Evolutionary conservation across 1,140 invertebrate genomes (phyloP).

Genomic region (Atta cephalotes): DNA sequence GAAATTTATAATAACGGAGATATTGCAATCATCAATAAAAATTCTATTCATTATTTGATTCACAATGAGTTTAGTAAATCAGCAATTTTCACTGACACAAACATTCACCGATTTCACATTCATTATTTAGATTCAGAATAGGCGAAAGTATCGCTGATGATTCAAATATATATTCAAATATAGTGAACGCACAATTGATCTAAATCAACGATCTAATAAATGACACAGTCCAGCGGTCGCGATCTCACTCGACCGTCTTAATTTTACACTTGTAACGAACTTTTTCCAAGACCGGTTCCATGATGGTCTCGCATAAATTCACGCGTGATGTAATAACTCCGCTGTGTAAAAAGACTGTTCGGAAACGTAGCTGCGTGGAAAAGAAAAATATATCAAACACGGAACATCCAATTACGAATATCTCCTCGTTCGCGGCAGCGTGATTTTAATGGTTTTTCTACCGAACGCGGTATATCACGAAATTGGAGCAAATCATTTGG

Average conservation of each 20-base stretch:
- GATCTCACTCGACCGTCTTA: conserved; percentile 50
- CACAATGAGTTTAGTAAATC: background rate
- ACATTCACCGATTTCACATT: conserved; percentile 2
- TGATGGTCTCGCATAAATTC: conserved; percentile 67
- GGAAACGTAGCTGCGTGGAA: conserved; percentile 35
- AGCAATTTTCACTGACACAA: background rate
- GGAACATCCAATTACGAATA: background rate
- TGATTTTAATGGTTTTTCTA: background rate
- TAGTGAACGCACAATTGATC: background rate
- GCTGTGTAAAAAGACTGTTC: conserved; percentile 51
- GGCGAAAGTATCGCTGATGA: background rate
- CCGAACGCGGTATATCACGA: background rate
- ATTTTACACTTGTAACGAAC: conserved; percentile 60
- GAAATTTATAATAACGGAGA: background rate
- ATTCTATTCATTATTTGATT: background rate
- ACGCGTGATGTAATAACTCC: conserved; percentile 67
- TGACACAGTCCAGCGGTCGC: background rate
- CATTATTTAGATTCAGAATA: background rate
- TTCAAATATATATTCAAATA: background rate
- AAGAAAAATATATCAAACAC: background rate
- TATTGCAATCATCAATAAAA: background rate
- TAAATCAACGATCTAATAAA: background rate
- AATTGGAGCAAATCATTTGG: conserved; percentile 24
- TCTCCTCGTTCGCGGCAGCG: background rate
- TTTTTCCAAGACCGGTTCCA: conserved; percentile 71